Evolutionary conservation across 2,888 invertebrate species (phyloP), one percentile per base, ranked within the genome.

Genomic region (Carterocephalus palaemon): DNA sequence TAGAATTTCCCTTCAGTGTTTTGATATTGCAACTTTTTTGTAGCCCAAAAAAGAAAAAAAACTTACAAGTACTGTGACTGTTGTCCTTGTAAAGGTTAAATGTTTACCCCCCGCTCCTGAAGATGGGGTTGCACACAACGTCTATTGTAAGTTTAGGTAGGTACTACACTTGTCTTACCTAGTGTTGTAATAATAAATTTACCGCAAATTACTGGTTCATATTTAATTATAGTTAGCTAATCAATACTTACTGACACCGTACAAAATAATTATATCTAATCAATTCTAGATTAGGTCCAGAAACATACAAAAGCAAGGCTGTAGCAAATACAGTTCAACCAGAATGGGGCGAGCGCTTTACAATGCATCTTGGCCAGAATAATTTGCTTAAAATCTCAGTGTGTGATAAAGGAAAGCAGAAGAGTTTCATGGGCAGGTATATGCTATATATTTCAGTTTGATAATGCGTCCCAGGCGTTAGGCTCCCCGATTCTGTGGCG

Each of bases 371-470:
- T 5, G 59, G 62, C 39, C 68, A 67, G 37, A 76, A 82, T 17
- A 54, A 69, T 16, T 17, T 70, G 7, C 48, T 86, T 4, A 60
- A 62, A 36, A 55, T 84, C 24, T 70, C 78, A 0, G 38, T 86
- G 17, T 71, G 75, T 71, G 79, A 83, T 46, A 81, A 75, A 56
- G 83, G 83, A 19, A 79, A 71, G 52, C 71, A 74, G 54, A 83
- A 76, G 54, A 78, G 70, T 50, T 76, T 75, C 43, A 81, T 84
- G 82, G 84, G 85, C 56, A 81, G 79, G 85, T 84, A 59, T 2
- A 8, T 10, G 38, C 19, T 22, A 19, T 32, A n/a, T 19, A 24
- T 24, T 24, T n/a, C n/a, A n/a, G n/a, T n/a, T n/a, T n/a, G n/a
- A n/a, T n/a, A n/a, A n/a, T n/a, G n/a, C n/a, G n/a, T n/a, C n/a